phyloP scores from a whole-genome alignment of 2,888 invertebrate genomes.

The Caenorhabditis becei region DNA sequence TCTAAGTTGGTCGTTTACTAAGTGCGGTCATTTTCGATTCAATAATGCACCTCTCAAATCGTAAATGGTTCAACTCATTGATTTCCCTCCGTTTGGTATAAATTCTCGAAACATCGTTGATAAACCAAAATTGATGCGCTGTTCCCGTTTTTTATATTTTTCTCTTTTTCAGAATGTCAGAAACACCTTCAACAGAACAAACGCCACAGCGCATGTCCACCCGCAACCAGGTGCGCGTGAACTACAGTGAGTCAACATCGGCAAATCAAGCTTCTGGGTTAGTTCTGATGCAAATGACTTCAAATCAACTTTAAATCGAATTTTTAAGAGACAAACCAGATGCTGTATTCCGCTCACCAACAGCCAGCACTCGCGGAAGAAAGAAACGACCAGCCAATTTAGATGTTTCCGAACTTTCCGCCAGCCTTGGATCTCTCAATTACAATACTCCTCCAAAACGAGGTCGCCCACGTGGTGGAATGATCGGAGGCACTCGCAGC shows the following conservation, averaged over 20 bases:
- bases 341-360: constrained; percentile 68
- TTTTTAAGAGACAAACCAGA: constrained; percentile 27
- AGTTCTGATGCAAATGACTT: background rate
- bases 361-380: constrained; percentile 68
- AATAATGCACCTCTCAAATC: no score
- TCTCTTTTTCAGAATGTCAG: constrained; percentile 43
- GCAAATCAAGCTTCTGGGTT: constrained; percentile 20
- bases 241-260: constrained; percentile 64
- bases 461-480: constrained; percentile 67
- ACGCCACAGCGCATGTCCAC: constrained; percentile 68
- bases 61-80: no score
- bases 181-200: constrained; percentile 15
- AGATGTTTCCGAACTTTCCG: constrained; percentile 52
- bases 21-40: no score
- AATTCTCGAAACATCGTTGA: no score
- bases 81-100: no score
- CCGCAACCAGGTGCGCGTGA: constrained; percentile 62
- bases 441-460: constrained; percentile 67
- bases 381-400: constrained; percentile 59
- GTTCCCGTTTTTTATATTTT: background rate
- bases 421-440: constrained; percentile 28
- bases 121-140: no score
- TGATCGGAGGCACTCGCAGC: constrained; percentile 21
- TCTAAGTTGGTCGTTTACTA: no score
- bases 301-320: no score